Evolutionary conservation across 2,888 invertebrate genomes (phyloP).

Genomic region (Plutella xylostella): DNA sequence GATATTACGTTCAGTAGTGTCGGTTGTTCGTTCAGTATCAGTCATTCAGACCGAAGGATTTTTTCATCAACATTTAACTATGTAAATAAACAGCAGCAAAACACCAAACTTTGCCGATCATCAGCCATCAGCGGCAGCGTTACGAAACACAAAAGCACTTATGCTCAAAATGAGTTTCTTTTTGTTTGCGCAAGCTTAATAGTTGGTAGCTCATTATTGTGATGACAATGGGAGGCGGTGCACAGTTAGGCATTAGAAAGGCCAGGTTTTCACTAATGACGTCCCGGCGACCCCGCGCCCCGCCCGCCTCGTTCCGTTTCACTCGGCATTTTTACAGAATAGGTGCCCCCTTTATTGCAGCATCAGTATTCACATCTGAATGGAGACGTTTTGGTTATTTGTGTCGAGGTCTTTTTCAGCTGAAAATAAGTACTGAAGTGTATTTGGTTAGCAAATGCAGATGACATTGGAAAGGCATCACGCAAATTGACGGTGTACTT

Average conservation of each 20-base stretch:
- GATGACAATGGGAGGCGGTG: conserved; percentile 55
- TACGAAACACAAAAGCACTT: no score
- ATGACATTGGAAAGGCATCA: no score
- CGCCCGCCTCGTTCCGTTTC: conserved; percentile 33
- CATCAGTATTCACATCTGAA: neutral
- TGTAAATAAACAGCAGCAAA: no score
- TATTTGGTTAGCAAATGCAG: no score
- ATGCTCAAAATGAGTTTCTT: conserved; percentile 16
- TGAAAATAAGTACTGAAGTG: no score
- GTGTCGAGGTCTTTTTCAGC: neutral
- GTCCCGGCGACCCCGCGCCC: conserved; percentile 41
- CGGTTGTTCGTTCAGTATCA: no score
- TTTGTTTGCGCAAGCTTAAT: conserved; percentile 37
- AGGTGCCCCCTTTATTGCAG: conserved; percentile 15
- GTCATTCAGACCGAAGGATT: no score
- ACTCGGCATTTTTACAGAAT: conserved; percentile 48
- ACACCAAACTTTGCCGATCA: no score
- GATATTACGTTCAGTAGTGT: no score
- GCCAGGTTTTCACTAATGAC: conserved; percentile 60
- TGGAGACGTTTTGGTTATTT: neutral
- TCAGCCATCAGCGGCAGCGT: no score
- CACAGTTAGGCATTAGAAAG: conserved; percentile 66
- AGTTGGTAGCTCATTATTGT: conserved; percentile 62
- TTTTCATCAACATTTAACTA: no score
- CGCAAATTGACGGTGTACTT: no score